Conservation (phyloP, 37 sponge, comb jelly and placozoan species). For the Halisarca cf. caerulea region DNA sequence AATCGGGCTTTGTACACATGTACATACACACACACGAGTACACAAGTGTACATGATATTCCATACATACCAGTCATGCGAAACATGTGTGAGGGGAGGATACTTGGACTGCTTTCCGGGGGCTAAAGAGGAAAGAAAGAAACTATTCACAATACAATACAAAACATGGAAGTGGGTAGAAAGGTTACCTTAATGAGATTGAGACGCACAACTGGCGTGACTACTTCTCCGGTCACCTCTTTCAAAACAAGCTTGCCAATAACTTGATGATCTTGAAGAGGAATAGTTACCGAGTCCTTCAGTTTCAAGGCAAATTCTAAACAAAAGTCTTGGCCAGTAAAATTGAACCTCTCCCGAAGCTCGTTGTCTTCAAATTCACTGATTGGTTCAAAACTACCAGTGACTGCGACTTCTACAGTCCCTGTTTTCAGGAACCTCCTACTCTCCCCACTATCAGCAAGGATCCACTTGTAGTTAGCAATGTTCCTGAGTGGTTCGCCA, state of each 20-base stretch:
- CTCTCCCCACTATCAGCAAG: slow-evolving; percentile 44
- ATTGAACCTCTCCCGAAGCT: background rate
- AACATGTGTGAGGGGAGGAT: no score
- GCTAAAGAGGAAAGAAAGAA: no score
- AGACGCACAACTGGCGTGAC: background rate
- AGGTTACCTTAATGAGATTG: slow-evolving; percentile 51
- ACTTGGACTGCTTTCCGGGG: no score
- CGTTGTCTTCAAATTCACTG: slow-evolving; percentile 17
- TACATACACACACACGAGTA: background rate
- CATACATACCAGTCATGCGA: background rate
- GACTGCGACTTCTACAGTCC: slow-evolving; percentile 23
- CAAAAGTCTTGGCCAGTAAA: slow-evolving; percentile 60
- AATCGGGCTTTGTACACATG: no score
- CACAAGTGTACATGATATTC: background rate
- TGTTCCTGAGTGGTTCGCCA: slow-evolving; percentile 45
- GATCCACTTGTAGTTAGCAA: slow-evolving; percentile 52
- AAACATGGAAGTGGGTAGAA: background rate
- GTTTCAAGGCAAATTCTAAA: slow-evolving; percentile 44
- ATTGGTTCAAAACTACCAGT: slow-evolving; percentile 39
- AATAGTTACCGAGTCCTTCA: slow-evolving; percentile 10
- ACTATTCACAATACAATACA: no score
- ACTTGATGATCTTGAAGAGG: slow-evolving; percentile 45
- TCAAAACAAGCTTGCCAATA: slow-evolving; percentile 46
- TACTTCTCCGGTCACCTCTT: slow-evolving; percentile 26
- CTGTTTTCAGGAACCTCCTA: slow-evolving; percentile 27